phyloP scores from a whole-genome alignment of 2,797 vertebrate species.

The Silurus aristotelis region DNA sequence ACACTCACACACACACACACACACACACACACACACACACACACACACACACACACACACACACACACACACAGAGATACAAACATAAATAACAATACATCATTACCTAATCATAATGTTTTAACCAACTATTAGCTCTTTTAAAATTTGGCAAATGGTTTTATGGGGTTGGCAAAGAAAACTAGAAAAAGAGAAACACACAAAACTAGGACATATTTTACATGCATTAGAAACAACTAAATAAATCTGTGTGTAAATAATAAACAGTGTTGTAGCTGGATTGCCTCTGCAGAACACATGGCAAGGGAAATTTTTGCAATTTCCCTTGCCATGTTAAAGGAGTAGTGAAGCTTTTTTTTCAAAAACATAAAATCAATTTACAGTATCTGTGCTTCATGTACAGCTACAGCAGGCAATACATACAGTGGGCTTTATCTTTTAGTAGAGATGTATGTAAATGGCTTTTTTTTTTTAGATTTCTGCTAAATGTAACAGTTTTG shows the following conservation, averaged over 20 bases:
- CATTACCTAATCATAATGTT: conserved; percentile 32
- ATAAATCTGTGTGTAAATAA: conserved; percentile 24
- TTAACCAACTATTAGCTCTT: conserved; percentile 38
- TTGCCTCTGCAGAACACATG: neutral
- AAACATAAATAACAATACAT: conserved; percentile 19
- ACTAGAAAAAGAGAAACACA: conserved; percentile 11
- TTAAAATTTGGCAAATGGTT: conserved; percentile 28
- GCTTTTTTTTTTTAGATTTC: neutral
- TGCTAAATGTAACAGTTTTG: neutral
- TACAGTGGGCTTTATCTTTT: neutral
- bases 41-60: conserved; percentile 29
- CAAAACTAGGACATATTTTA: conserved; percentile 9
- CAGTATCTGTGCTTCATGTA: neutral
- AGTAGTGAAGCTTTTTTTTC: neutral
- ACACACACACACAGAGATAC: neutral
- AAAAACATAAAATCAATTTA: neutral
- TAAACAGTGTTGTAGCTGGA: conserved; percentile 14
- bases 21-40: conserved; percentile 29
- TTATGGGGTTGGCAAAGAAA: neutral
- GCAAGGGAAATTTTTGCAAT: neutral
- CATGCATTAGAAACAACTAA: conserved; percentile 26
- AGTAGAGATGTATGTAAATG: neutral
- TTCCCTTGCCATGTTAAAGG: neutral
- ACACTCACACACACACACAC: conserved; percentile 20
- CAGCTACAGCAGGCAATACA: neutral